Evolutionary conservation across 2,888 invertebrate genomes (phyloP), one percentile per base, ranked within the genome.

Genomic region (Euplagia quadripunctaria): DNA sequence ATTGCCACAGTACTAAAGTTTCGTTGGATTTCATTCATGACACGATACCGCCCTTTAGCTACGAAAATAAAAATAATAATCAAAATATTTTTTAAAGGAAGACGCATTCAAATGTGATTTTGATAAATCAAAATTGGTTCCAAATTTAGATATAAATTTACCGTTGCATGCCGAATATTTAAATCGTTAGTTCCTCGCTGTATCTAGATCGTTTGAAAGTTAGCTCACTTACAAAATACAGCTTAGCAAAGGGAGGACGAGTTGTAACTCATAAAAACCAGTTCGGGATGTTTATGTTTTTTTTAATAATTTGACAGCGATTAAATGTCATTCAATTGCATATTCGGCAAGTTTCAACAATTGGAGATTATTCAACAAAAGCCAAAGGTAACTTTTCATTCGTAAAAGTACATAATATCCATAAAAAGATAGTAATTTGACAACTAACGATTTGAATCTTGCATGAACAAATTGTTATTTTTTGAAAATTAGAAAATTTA

Each of bases 81-180:
- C 17, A 66, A 11, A 61, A 61, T 14, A 5, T 20, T 20, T 68
- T 76, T 73, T 67, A 51, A 43, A 77, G 75, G 79, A 81, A 82
- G 79, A 79, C 77, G 65, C 75, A 71, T 70, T 20, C 17, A 73
- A 64, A 72, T 64, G 68, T 77, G 73, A 79, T 79, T 78, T 81
- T 79, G n/a, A 65, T 31, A 72, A 72, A 64, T 51, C 49, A 71
- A 51, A 43, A 43, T 66, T 43, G 20, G 17, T n/a, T 68, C 12
- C 14, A 68, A 68, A 41, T n/a, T 4, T 31, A 61, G 12, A 61
- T 31, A 20, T 8, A 46, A 46, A 46, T 8, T 8, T 46, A 46
- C 43, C 43, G 43, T 3, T 46, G 43, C 43, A 46, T 46, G 4
- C 9, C 6, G 4, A 46, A 46, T 31, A 31, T 61, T 14, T 61